Conservation (phyloP, 2,888 invertebrate species). For the Cryptus armator region DNA sequence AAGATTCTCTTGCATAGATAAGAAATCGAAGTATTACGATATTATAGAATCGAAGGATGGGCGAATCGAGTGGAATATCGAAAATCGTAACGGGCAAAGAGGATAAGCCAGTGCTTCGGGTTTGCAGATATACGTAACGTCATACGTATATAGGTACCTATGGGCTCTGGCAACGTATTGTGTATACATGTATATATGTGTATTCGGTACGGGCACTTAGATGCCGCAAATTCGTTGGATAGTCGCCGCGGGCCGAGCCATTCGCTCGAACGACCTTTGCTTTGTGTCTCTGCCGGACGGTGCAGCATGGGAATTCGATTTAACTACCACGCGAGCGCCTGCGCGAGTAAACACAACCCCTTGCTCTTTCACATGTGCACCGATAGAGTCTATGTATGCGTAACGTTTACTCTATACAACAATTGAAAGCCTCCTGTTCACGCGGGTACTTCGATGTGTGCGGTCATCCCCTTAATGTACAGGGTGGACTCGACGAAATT, state of each 20-base stretch:
- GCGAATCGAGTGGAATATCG: conserved; percentile 27
- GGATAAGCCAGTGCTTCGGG: conserved; percentile 32
- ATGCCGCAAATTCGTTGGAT: conserved; percentile 79
- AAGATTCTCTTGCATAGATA: conserved; percentile 19
- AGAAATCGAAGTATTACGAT: conserved; percentile 15
- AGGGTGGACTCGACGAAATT: conserved; percentile 33
- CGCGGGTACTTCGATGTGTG: conserved; percentile 22
- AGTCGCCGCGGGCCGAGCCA: conserved; percentile 76
- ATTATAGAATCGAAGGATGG: not conserved
- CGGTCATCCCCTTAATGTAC: conserved; percentile 35
- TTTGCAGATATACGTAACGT: conserved; percentile 24
- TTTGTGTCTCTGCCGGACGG: conserved; percentile 79
- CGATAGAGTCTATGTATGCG: not conserved
- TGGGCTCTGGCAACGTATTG: conserved; percentile 74
- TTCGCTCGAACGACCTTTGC: conserved; percentile 79
- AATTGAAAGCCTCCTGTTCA: conserved; percentile 32
- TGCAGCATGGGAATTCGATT: conserved; percentile 79
- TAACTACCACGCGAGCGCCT: conserved; percentile 76
- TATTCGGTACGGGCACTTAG: conserved; percentile 76
- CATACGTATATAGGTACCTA: conserved; percentile 61
- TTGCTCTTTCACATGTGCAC: conserved; percentile 56
- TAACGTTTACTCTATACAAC: conserved; percentile 64
- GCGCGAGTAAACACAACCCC: conserved; percentile 64
- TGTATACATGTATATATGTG: conserved; percentile 45
- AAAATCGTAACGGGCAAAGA: conserved; percentile 43